These are phyloP conservation scores for Porites lutea DNA, from an alignment of 64 coral and sea anemone genomes.

Conservation along the genomic window DNA sequence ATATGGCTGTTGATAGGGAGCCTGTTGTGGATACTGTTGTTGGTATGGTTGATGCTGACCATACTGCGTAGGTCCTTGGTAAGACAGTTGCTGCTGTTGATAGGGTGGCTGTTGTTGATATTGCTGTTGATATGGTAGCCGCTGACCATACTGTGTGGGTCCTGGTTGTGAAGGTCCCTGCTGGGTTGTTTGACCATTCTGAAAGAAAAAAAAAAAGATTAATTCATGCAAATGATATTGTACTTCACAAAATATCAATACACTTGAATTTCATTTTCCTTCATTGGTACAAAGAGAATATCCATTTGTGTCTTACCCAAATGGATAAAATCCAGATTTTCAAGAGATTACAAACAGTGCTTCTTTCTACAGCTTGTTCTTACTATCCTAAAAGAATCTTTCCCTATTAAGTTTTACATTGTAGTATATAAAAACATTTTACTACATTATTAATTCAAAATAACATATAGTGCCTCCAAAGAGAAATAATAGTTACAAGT, in stretches of 20 bases:
- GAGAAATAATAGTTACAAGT: no score
- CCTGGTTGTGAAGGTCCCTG: slow-evolving; percentile 27
- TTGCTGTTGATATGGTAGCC: slow-evolving; percentile 48
- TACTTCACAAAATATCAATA: no score
- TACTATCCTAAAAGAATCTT: no score
- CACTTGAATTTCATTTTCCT: no score
- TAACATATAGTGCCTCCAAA: no score
- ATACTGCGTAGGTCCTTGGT: background rate
- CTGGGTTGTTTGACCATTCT: slow-evolving; percentile 31
- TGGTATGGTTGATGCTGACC: background rate
- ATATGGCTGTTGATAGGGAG: background rate
- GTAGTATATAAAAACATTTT: no score
- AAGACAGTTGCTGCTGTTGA: background rate
- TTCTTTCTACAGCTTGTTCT: no score
- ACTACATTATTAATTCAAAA: no score
- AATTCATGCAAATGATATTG: background rate
- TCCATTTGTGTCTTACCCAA: no score
- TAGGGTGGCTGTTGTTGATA: slow-evolving; percentile 17
- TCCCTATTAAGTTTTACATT: background rate
- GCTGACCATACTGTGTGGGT: slow-evolving; percentile 27
- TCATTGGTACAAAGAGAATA: no score
- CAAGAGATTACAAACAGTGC: no score
- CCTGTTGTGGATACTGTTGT: background rate
- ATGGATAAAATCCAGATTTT: no score
- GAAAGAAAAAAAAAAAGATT: background rate